Evolutionary conservation across 2,888 invertebrate species (phyloP).

Genomic region (Cheilosia impressa): DNA sequence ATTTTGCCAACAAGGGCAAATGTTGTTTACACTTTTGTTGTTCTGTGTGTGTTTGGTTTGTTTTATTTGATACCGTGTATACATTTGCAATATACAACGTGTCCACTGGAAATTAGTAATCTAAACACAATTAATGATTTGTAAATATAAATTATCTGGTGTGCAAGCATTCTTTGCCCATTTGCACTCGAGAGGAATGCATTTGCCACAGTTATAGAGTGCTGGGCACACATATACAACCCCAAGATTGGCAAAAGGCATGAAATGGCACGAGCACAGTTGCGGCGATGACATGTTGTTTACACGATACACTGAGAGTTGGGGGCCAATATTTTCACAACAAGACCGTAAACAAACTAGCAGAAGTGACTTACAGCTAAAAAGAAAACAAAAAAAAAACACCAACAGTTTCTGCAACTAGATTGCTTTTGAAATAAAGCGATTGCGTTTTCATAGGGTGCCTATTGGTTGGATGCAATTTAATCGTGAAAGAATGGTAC

Average conservation of each 20-base stretch:
- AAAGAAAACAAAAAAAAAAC: background rate
- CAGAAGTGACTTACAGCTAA: constrained; percentile 28
- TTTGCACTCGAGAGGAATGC: constrained; percentile 18
- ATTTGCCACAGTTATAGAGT: background rate
- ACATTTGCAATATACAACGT: constrained; percentile 37
- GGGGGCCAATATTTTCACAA: constrained; percentile 46
- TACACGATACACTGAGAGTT: constrained; percentile 45
- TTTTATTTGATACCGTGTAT: constrained; percentile 32
- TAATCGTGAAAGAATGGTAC: no score
- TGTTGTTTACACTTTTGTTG: constrained; percentile 19
- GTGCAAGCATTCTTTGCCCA: background rate
- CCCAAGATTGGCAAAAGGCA: background rate
- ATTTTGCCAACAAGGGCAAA: constrained; percentile 1
- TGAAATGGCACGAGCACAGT: constrained; percentile 26
- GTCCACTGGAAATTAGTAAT: constrained; percentile 48
- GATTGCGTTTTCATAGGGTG: background rate
- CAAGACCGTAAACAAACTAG: constrained; percentile 44
- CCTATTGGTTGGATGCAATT: background rate
- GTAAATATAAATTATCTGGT: constrained; percentile 39
- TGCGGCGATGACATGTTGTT: constrained; percentile 51
- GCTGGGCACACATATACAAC: background rate
- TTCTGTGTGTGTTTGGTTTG: constrained; percentile 6
- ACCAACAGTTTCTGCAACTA: background rate
- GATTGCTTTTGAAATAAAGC: background rate
- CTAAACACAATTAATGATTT: constrained; percentile 59